Base-by-base conservation (phyloP, 2,888 invertebrate species). In the Ophion ventricosus region DNA sequence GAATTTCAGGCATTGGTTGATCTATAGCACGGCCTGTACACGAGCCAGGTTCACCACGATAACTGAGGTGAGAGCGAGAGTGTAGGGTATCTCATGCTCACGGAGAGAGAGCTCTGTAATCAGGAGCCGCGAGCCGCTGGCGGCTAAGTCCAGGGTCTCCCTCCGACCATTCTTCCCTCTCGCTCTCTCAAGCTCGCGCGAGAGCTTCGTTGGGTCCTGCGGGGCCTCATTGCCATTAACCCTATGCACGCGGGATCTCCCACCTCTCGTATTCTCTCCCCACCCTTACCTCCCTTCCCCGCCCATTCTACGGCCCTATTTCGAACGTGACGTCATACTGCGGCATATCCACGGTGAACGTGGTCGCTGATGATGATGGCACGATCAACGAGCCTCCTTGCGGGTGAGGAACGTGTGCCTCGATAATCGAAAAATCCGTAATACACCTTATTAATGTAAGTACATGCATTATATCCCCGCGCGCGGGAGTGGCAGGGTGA, bases 51-150 rank as follows among this genome's bases (percentile, higher is more conserved):
- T 74, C 80, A 49, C 49, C 14, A 79, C 90, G 89, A 91, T 90
- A 90, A 89, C 88, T 87, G 90, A 92, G 92, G 91, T 91, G 92
- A 92, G 92, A 92, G 91, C 91, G 91, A 92, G 92, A 93, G 92
- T 92, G 90, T 92, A 89, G 89, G 92, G 83, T 85, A 91, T 90
- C 88, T 87, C 90, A 73, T 87, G 90, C 74, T 66, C 80, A 73
- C 73, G 64, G 80, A 54, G 63, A 79, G 80, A 79, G 92, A 89
- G 91, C 91, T 93, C 93, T 93, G 92, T 93, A 93, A 93, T 93
- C 93, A 93, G 92, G 90, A 90, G 90, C 90, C 89, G 80, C 87
- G 84, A 90, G 91, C 91, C 91, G 91, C 91, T 91, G 86, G 87
- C 84, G 49, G 49, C 67, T 61, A 80, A 80, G 75, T 76, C 72